phyloP scores from a whole-genome alignment of 2,113 vertebrate species.

The Chloroceryle aenea region DNA sequence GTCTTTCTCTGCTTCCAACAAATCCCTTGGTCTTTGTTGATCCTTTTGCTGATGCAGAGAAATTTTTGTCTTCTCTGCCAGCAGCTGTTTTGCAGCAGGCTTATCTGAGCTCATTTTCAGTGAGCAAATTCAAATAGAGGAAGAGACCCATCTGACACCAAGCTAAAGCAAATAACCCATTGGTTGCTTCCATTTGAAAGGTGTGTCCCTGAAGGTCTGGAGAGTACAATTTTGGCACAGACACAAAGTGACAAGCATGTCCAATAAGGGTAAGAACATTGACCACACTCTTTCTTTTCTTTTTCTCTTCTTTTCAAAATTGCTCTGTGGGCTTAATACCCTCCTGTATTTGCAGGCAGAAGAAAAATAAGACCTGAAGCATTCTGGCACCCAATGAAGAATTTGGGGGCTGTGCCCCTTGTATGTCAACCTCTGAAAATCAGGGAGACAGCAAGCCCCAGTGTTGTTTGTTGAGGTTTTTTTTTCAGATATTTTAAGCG shows the following conservation, averaged over 20 bases:
- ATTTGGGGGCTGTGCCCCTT: background rate
- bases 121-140: background rate
- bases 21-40: background rate
- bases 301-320: background rate
- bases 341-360: background rate
- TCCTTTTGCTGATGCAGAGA: background rate
- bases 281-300: fast-evolving
- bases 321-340: background rate
- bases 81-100: background rate
- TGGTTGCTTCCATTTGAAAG: background rate
- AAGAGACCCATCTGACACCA: background rate
- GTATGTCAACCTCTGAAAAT: background rate
- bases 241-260: background rate
- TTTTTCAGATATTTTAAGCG: background rate
- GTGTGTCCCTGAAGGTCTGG: background rate
- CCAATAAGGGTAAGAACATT: background rate
- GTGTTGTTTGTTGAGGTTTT: fast-evolving
- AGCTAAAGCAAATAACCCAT: background rate
- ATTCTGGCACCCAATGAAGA: background rate
- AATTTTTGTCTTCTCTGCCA: background rate
- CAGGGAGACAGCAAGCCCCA: background rate
- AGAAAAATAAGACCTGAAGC: background rate
- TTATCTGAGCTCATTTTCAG: background rate
- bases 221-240: background rate
- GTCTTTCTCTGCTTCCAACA: background rate